Conservation (phyloP, 64 coral and sea anemone species). For the Anthopleura sola region DNA sequence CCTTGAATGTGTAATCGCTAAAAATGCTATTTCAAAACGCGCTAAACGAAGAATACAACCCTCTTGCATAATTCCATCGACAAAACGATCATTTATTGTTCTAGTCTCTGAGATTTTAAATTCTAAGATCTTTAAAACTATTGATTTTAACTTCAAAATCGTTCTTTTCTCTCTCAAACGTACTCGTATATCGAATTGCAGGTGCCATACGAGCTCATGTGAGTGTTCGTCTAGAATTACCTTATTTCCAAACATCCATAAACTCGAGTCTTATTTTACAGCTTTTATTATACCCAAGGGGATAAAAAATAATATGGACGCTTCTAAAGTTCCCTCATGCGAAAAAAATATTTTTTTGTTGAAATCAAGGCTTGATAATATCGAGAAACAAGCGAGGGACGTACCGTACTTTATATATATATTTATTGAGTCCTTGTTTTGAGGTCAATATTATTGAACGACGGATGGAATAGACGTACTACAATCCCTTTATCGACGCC, state of each 20-base stretch:
- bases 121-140: neutral
- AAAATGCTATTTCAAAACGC: neutral
- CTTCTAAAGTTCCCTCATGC: neutral
- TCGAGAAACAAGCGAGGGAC: neutral
- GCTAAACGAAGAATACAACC: neutral
- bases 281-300: neutral
- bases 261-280: neutral
- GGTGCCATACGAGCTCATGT: neutral
- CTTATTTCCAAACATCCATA: neutral
- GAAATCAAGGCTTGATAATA: neutral
- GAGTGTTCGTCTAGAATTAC: neutral
- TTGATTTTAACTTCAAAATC: neutral
- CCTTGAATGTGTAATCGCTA: neutral
- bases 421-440: neutral
- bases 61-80: no score
- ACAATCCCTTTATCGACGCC: neutral
- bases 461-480: neutral
- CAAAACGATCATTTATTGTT: neutral
- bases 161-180: neutral
- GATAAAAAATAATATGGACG: neutral
- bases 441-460: conserved; percentile 3
- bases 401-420: neutral
- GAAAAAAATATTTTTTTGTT: neutral
- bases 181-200: neutral
- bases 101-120: neutral